Percentiles rank a stretch among this genome's conserved stretches.
phyloP scores from a whole-genome alignment of 1,140 invertebrate species.

The Piezodorus guildinii region DNA sequence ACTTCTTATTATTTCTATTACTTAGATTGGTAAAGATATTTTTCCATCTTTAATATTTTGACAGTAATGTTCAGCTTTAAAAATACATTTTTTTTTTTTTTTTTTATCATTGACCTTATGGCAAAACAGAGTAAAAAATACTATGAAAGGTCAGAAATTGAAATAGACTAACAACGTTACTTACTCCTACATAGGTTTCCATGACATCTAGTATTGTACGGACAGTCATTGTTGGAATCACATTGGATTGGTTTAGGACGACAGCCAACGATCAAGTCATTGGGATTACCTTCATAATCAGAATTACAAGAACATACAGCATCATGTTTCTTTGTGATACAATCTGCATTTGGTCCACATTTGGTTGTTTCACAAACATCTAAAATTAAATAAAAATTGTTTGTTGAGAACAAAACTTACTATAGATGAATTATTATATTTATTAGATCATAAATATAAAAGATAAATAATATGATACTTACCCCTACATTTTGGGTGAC shows the following conservation, averaged over 20 bases:
- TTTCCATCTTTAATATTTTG: too few relatives aligned
- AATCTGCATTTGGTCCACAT: slow-evolving; percentile 77
- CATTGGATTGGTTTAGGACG: slow-evolving; percentile 57
- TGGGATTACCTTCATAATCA: slow-evolving; percentile 65
- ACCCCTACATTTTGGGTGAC: slow-evolving; percentile 60
- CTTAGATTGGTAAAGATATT: too few relatives aligned
- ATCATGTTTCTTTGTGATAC: slow-evolving; percentile 52
- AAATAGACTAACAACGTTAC: too few relatives aligned
- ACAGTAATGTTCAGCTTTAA: too few relatives aligned
- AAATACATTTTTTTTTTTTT: too few relatives aligned
- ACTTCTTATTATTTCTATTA: too few relatives aligned
- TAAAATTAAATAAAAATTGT: slow-evolving; percentile 31
- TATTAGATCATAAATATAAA: too few relatives aligned
- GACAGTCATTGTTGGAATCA: slow-evolving; percentile 55
- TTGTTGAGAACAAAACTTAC: not conserved
- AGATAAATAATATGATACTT: slow-evolving; percentile 26
- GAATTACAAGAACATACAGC: slow-evolving; percentile 62
- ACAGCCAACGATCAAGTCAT: slow-evolving; percentile 57
- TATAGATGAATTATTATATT: not conserved
- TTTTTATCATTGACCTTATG: too few relatives aligned
- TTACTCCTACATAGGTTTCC: slow-evolving; percentile 20
- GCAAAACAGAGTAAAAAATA: too few relatives aligned
- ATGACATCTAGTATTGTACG: slow-evolving; percentile 59
- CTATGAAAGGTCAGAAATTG: too few relatives aligned
- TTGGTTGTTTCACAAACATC: slow-evolving; percentile 61